Base-by-base conservation (phyloP, 2,888 invertebrate genomes). In the Mimachlamys varia region DNA sequence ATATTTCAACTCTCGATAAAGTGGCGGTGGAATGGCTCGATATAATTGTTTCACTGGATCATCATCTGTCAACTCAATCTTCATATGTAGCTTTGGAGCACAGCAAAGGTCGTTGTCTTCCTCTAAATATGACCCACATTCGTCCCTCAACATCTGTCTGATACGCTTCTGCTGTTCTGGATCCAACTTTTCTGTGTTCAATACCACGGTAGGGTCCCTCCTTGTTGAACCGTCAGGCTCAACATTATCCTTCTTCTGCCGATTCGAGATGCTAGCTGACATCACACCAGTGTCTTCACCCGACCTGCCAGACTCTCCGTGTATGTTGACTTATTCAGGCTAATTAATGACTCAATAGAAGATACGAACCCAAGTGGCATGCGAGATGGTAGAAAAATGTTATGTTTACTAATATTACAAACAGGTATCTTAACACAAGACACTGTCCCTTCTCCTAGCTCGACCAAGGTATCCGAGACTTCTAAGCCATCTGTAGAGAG, bases 1-100 rank as follows among this genome's bases (percentile, higher is more conserved):
- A 76, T 92, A 92, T 55, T 94, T 93, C 1, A 94, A 93, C 88
- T 94, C 94, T 38, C 92, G 37, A 89, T 91, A 92, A 17, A 93
- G 87, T 17, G 93, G 93, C 44, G 50, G 87, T 38, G 92, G 94
- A 37, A 94, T 88, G 10, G 93, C 90, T 17, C 37, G 88, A 62
- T 94, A 94, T 12, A 89, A 62, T 13, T 90, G 89, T 76, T 92
- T 89, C 17, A 94, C 93, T 17, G 93, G 93, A 7, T n/a, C 49
- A 2, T 89, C 37, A 62, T 94, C 94, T 13, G n/a, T n/a, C n/a
- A n/a, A n/a, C n/a, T n/a, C n/a, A n/a, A n/a, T n/a, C n/a, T n/a
- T n/a, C n/a, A n/a, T n/a, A 88, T 15, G 93, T 88, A 5, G 89
- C 12, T 90, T 92, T 4, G 88, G 89, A 0, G 89, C 92, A 49